These are phyloP conservation scores for Hydrotaea diabolus DNA, from an alignment of 2,888 invertebrate species.

Conservation along the genomic window DNA sequence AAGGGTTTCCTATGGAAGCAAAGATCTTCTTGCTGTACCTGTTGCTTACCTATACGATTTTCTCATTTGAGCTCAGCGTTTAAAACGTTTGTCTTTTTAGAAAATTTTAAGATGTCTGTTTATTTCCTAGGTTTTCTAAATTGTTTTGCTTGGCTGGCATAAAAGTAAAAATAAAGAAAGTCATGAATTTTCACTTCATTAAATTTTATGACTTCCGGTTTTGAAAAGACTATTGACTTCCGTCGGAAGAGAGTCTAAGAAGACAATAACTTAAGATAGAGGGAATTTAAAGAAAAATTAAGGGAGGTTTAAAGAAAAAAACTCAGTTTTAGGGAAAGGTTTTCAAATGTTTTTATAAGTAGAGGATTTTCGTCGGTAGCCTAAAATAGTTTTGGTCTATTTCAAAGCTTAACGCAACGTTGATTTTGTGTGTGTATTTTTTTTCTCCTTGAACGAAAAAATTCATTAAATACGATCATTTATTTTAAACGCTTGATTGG, in stretches of 20 bases:
- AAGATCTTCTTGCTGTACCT: too few relatives aligned
- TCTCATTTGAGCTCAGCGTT: too few relatives aligned
- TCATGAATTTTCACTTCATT: neutral
- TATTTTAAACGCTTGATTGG: slow-evolving; percentile 23
- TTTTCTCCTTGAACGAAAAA: neutral
- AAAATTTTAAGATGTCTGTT: neutral
- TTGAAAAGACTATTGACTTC: neutral
- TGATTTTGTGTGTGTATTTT: too few relatives aligned
- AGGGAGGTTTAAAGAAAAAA: too few relatives aligned
- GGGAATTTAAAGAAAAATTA: too few relatives aligned
- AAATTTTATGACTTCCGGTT: slow-evolving; percentile 17
- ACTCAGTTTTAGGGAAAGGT: too few relatives aligned
- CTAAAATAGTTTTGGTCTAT: slow-evolving; percentile 6
- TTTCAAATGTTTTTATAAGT: too few relatives aligned
- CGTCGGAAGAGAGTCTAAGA: too few relatives aligned
- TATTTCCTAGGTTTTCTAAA: neutral
- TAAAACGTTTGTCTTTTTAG: neutral
- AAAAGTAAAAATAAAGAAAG: neutral
- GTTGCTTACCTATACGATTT: too few relatives aligned
- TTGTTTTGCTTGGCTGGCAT: neutral
- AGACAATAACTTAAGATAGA: too few relatives aligned
- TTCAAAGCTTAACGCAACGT: neutral
- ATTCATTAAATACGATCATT: neutral
- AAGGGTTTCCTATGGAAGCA: too few relatives aligned
- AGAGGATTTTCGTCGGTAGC: neutral